These are phyloP conservation scores for Verasper variegatus DNA, from an alignment of 2,113 vertebrate species.

Conservation along the genomic window DNA sequence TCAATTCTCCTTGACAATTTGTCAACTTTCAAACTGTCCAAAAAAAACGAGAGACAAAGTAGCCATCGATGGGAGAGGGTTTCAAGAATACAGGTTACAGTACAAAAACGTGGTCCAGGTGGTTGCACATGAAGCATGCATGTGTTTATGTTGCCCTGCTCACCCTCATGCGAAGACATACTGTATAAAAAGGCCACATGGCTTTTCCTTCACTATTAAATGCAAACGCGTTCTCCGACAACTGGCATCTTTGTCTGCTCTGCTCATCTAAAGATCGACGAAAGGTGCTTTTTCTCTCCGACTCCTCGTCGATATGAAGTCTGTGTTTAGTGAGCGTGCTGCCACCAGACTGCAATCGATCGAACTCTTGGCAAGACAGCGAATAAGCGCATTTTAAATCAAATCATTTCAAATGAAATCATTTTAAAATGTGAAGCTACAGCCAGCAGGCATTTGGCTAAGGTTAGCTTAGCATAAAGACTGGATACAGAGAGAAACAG, in stretches of 20 bases:
- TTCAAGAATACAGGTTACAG: constrained; percentile 82
- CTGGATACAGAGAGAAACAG: not conserved
- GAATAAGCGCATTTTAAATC: not conserved
- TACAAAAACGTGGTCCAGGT: constrained; percentile 75
- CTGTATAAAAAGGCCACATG: constrained; percentile 80
- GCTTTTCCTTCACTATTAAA: constrained; percentile 77
- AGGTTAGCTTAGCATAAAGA: not conserved
- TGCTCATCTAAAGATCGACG: constrained; percentile 45
- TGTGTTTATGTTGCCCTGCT: constrained; percentile 64
- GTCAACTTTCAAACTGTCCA: constrained; percentile 56
- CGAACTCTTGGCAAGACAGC: not conserved
- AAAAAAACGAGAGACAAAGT: constrained; percentile 55
- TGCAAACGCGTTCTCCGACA: constrained; percentile 46
- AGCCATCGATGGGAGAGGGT: constrained; percentile 69
- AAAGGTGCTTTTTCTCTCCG: constrained; percentile 58
- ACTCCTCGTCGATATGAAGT: constrained; percentile 25
- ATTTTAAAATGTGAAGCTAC: not conserved
- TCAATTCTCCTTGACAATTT: constrained; percentile 49
- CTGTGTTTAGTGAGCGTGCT: constrained; percentile 28
- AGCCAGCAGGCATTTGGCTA: not conserved
- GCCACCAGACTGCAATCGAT: not conserved
- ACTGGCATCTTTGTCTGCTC: constrained; percentile 58
- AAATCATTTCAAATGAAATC: not conserved
- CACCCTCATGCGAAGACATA: constrained; percentile 68
- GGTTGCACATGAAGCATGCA: constrained; percentile 75